These are phyloP conservation scores for Antechinus flavipes DNA, from an alignment of 2,113 vertebrate genomes.

Conservation along the genomic window DNA sequence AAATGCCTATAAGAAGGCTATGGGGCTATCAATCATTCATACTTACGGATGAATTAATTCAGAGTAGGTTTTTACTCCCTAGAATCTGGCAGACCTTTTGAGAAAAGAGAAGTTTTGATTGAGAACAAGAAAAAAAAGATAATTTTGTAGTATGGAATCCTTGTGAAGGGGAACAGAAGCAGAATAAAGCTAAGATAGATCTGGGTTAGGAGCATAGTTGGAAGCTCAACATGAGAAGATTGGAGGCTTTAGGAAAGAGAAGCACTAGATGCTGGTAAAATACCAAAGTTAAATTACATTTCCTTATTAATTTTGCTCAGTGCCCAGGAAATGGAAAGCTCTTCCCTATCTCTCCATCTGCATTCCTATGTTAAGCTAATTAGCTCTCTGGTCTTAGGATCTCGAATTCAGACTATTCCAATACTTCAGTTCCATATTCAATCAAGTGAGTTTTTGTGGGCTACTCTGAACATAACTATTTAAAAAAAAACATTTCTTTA, in stretches of 20 bases:
- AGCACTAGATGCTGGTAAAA: not conserved
- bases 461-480: not conserved
- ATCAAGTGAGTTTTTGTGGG: not conserved
- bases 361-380: not conserved
- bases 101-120: not conserved
- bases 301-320: not conserved
- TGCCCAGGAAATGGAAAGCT: not conserved
- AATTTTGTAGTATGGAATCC: not conserved
- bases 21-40: not conserved
- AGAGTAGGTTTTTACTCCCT: not conserved
- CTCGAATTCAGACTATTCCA: not conserved
- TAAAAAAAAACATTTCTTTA: not conserved
- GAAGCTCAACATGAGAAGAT: not conserved
- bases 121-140: not conserved
- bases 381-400: not conserved
- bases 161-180: not conserved
- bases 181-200: not conserved
- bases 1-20: not conserved
- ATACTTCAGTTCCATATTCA: no score
- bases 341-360: not conserved
- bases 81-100: conserved; percentile 4
- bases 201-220: not conserved
- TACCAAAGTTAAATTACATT: not conserved
- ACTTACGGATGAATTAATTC: not conserved
- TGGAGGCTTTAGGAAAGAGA: not conserved